phyloP scores from a whole-genome alignment of 2,888 invertebrate genomes.

The Thumatha senex region DNA sequence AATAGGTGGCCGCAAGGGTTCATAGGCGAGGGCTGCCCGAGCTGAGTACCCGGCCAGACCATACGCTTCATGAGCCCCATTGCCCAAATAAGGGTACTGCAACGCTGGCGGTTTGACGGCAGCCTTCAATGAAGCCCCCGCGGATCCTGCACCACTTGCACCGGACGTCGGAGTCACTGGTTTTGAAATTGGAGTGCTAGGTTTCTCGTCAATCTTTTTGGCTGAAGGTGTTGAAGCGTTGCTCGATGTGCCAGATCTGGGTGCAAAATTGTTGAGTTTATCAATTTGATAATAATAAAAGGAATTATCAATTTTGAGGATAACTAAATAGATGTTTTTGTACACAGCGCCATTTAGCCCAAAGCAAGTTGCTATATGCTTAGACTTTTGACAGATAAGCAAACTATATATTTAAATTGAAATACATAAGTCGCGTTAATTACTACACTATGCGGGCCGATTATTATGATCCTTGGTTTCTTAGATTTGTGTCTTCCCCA shows the following conservation, averaged over 20 bases:
- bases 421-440: no score
- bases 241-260: constrained; percentile 92
- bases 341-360: no score
- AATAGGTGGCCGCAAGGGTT: constrained; percentile 77
- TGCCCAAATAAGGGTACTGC: constrained; percentile 86
- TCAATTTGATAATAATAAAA: no score
- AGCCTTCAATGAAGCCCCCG: constrained; percentile 82
- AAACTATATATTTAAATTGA: no score
- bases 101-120: constrained; percentile 83
- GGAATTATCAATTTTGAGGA: no score
- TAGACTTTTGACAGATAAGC: no score
- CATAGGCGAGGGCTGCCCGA: constrained; percentile 75
- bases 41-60: constrained; percentile 80
- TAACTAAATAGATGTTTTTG: no score
- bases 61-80: constrained; percentile 77
- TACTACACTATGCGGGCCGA: no score
- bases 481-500: no score
- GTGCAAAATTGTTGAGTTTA: no score
- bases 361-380: no score
- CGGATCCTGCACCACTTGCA: constrained; percentile 83
- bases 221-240: constrained; percentile 96
- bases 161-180: constrained; percentile 93
- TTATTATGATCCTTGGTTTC: no score
- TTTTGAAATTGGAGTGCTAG: constrained; percentile 95
- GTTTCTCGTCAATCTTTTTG: constrained; percentile 94